Conservation (phyloP, 1,140 invertebrate genomes). For the Sycophaga agraensis region DNA sequence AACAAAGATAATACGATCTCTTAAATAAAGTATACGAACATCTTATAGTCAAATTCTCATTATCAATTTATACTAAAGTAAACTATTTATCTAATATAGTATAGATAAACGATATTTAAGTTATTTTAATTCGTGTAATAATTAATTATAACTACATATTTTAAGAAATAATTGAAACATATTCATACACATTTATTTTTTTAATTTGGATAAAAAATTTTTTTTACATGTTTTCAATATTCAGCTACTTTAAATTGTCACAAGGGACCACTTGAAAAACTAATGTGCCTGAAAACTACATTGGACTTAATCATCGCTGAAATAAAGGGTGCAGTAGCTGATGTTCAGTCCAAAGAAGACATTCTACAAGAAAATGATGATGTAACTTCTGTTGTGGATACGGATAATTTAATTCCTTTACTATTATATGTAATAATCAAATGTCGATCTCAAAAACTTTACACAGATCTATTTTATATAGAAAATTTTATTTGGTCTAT, state of each 20-base stretch:
- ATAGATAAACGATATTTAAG: too few species aligned
- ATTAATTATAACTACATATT: too few species aligned
- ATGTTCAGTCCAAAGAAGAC: constrained; percentile 34
- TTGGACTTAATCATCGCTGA: constrained; percentile 43
- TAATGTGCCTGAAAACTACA: constrained; percentile 39
- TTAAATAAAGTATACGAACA: not conserved
- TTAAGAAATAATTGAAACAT: too few species aligned
- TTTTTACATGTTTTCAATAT: too few species aligned
- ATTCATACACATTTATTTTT: too few species aligned
- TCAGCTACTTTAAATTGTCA: constrained; percentile 35
- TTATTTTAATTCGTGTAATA: too few species aligned
- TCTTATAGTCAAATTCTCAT: too few species aligned
- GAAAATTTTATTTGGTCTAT: constrained; percentile 40
- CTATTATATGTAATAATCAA: constrained; percentile 41
- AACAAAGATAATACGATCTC: not conserved
- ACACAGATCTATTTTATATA: constrained; percentile 43
- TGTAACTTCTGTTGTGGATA: constrained; percentile 12
- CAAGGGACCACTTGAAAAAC: constrained; percentile 41
- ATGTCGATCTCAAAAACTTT: constrained; percentile 36
- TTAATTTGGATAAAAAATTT: constrained; percentile 13
- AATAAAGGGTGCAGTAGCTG: constrained; percentile 41
- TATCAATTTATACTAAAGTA: too few species aligned
- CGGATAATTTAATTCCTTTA: constrained; percentile 39
- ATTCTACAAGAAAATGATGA: constrained; percentile 19
- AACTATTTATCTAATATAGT: too few species aligned